Conservation (phyloP, 2,888 invertebrate species). For the Plagodis pulveraria region DNA sequence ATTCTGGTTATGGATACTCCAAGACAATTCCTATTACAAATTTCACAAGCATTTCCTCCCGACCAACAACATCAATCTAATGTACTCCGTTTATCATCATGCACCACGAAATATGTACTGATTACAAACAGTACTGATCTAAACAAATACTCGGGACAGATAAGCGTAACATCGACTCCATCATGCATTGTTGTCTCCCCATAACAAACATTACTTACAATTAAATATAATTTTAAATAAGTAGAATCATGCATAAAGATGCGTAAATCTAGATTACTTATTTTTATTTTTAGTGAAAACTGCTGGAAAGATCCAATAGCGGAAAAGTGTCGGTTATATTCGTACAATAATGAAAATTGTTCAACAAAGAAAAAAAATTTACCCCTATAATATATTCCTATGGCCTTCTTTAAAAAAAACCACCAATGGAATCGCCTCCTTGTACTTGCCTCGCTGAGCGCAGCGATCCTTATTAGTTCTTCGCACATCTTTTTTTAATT, state of each 20-base stretch:
- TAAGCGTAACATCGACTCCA: slow-evolving; percentile 54
- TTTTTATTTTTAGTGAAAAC: neutral
- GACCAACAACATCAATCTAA: slow-evolving; percentile 12
- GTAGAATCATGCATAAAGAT: slow-evolving; percentile 22
- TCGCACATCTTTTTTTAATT: no score
- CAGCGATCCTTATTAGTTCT: no score
- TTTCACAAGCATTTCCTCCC: slow-evolving; percentile 7
- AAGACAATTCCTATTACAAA: no score
- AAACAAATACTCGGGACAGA: slow-evolving; percentile 53
- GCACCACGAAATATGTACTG: slow-evolving; percentile 46
- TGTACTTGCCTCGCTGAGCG: no score
- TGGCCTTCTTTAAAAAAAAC: no score
- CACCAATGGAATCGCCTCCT: no score
- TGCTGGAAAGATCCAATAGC: slow-evolving; percentile 19
- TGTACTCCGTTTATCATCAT: slow-evolving; percentile 48
- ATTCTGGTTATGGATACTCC: neutral
- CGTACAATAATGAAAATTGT: no score
- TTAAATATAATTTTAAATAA: slow-evolving; percentile 3
- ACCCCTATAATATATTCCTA: no score
- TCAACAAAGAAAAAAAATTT: no score
- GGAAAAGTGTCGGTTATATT: neutral
- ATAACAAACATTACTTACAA: slow-evolving; percentile 28
- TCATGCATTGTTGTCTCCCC: slow-evolving; percentile 59
- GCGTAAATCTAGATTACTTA: neutral
- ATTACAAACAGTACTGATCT: slow-evolving; percentile 45